Base-by-base conservation (phyloP, 1,140 invertebrate genomes). In the Oncopeltus fasciatus region DNA sequence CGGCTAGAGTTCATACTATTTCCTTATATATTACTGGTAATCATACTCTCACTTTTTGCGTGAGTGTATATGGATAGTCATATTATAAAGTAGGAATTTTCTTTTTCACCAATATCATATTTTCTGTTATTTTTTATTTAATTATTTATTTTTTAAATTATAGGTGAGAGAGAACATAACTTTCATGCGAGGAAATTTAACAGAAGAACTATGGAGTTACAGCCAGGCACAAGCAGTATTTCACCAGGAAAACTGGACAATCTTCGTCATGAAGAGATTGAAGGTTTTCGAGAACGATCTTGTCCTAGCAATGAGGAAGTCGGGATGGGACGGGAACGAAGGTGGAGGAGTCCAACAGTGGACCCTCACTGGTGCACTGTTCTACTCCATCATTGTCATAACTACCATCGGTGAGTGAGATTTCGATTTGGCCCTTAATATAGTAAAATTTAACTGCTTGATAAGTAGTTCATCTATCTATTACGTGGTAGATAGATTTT, bases 341-440 rank as follows among this genome's bases (percentile, higher is more conserved):
- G 83, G 85, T 65, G 75, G 77, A 8, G 76, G 81, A 11, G 81
- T 80, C 65, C 82, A 85, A 57, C 89, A 92, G 70, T 94, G 91
- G 91, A 92, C 88, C 1, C 90, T 92, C 69, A 82, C 86, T 14
- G 93, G 92, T 1, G 87, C 92, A 1, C 80, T 97, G 2, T 94
- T 97, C 74, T 98, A 98, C 75, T 95, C 91, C 63, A 91, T 98
- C 68, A 96, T 97, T 68, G 92, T 97, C 53, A 96, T 96, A 69
- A 96, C 93, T 0, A 96, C 92, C 21, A 96, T 95, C 59, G 93
- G 93, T 94, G 72, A 83, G 81, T 38, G n/a, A n/a, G n/a, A n/a
- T n/a, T n/a, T n/a, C n/a, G n/a, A n/a, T n/a, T n/a, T n/a, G n/a
- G n/a, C n/a, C n/a, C n/a, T n/a, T n/a, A n/a, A n/a, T n/a, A n/a